Evolutionary conservation across 2,888 invertebrate genomes (phyloP).

Genomic region (Ectobius pallidus): DNA sequence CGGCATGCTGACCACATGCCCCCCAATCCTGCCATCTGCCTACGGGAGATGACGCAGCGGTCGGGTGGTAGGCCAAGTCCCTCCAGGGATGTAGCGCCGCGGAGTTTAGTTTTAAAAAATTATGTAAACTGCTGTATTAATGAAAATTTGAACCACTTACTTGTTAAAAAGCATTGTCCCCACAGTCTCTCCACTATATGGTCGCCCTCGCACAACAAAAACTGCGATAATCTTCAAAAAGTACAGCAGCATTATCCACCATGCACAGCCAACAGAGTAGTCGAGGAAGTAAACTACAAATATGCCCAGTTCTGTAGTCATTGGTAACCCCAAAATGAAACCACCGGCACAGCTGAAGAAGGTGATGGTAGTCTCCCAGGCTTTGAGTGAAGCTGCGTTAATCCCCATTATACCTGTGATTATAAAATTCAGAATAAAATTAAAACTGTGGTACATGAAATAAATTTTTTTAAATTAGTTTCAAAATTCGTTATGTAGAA

Average conservation of each 20-base stretch:
- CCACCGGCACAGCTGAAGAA: constrained; percentile 84
- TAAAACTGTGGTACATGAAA: no score
- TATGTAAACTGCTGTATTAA: no score
- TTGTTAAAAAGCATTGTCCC: constrained; percentile 63
- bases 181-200: constrained; percentile 80
- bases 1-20: no score
- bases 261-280: constrained; percentile 80
- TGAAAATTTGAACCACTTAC: no score
- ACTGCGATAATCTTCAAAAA: constrained; percentile 79
- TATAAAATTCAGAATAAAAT: no score
- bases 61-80: no score
- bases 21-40: no score
- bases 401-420: constrained; percentile 83
- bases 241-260: constrained; percentile 86
- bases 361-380: constrained; percentile 83
- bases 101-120: no score
- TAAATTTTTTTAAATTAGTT: no score
- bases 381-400: constrained; percentile 70
- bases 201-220: constrained; percentile 84
- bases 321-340: constrained; percentile 80
- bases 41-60: no score
- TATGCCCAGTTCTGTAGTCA: constrained; percentile 87
- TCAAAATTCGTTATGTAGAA: no score
- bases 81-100: no score
- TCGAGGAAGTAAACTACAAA: constrained; percentile 84